Percentiles rank a stretch among this genome's conserved stretches.
Conservation (phyloP, 1,140 invertebrate genomes). For the Cotesia typhae region DNA sequence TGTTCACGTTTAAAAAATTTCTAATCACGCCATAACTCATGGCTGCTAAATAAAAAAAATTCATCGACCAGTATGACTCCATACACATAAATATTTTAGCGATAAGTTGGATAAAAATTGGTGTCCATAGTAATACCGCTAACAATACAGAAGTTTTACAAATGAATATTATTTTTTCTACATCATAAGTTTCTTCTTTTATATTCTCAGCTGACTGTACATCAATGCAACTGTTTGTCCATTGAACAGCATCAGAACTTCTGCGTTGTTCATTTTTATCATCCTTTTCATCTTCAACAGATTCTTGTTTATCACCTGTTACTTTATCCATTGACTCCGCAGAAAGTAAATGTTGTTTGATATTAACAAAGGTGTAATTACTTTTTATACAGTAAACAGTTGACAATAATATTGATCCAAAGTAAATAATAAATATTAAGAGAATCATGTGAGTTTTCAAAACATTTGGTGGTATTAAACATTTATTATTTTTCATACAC, state of each 20-base stretch:
- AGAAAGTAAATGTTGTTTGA: conserved; percentile 29
- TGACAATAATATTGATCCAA: conserved; percentile 46
- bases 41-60: conserved; percentile 41
- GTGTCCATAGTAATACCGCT: conserved; percentile 48
- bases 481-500: conserved; percentile 41
- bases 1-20: conserved; percentile 48
- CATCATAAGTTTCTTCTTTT: conserved; percentile 2
- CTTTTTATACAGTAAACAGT: conserved; percentile 42
- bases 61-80: conserved; percentile 42
- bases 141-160: conserved; percentile 41
- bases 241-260: neutral
- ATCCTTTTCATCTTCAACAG: neutral
- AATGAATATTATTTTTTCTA: conserved; percentile 33
- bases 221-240: neutral
- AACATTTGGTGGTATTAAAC: conserved; percentile 46
- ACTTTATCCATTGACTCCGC: neutral
- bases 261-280: neutral
- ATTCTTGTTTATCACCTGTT: conserved; percentile 2
- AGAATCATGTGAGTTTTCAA: conserved; percentile 47
- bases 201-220: neutral
- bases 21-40: conserved; percentile 42
- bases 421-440: conserved; percentile 48
- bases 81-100: conserved; percentile 45
- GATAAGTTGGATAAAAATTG: conserved; percentile 44
- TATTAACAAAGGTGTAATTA: conserved; percentile 33